Evolutionary conservation across 2,797 vertebrate species (phyloP), one percentile per base, ranked within the genome.

Genomic region (Pipistrellus nathusii): DNA sequence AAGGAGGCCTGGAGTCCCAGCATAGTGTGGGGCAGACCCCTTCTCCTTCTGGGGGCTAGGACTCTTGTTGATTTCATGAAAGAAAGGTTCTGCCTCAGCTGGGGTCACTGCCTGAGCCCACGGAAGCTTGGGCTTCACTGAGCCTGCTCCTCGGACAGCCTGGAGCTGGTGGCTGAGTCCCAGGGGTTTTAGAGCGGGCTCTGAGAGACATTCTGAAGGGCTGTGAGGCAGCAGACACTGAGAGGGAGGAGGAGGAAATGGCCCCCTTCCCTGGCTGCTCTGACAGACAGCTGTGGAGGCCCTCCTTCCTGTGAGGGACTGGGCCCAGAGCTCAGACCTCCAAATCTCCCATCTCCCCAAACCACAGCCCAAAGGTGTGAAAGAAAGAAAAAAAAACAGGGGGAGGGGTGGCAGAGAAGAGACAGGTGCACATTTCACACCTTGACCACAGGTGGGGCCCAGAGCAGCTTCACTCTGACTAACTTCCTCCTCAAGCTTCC

Each of bases 61-160:
- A 96, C 97, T 97, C 66, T 62, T 97, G 97, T 96, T 98, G 97
- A 97, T 98, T 97, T 97, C 96, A 90, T 94, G 92, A 97, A 96
- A 97, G 96, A 97, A 95, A 35, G 48, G 32, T 90, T 95, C 87
- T 95, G 69, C 66, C 90, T 91, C 38, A 72, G 0, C 51, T 11
- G 20, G 55, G 71, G 30, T 46, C 27, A 11, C 69, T 35, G 14
- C 30, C 82, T 85, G 15, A 75, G 27, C 12, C 35, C 41, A 41
- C 3, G 1, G 32, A 77, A 53, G n/a, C 10, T 64, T 23, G 14
- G 35, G 44, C 66, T 64, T 90, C 53, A 5, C 38, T 53, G 35
- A 53, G 30, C 12, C 55, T 71, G 48, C 38, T 46, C 27, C 30
- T 35, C 8, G 23, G 73, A n/a, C 8, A n/a, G 35, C 38, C 62